Evolutionary conservation across 64 coral and sea anemone genomes (phyloP), one percentile per base, ranked within the genome.

Genomic region (Dendronephthya gigantea): DNA sequence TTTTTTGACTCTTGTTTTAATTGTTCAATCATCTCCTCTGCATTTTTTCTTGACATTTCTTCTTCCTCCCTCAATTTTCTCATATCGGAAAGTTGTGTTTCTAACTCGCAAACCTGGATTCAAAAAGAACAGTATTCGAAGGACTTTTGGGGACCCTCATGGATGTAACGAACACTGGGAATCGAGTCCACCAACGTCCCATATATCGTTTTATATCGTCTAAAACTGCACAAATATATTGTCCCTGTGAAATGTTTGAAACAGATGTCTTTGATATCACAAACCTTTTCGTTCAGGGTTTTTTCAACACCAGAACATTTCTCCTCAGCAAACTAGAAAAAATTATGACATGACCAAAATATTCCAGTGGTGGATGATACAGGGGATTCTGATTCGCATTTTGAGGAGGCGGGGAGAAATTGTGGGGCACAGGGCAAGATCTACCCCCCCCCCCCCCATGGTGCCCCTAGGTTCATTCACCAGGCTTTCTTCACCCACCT

Each of bases 251-350:
- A n/a, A n/a, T n/a, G n/a, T n/a, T n/a, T n/a, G n/a, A n/a, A n/a
- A n/a, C n/a, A n/a, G n/a, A n/a, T n/a, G n/a, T n/a, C n/a, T 45
- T 11, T 4, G 41, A 45, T 45, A 45, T 45, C 35, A 34, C 29
- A n/a, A n/a, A 79, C 72, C 29, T 79, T 79, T 17, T 79, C 72
- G 15, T 34, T 79, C 28, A 79, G 22, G 4, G 72, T 35, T 34
- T 79, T 79, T 35, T 79, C 32, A 79, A 79, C 72, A 33, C 29
- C 72, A 29, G 72, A 79, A 35, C 72, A 79, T 34, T 79, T 79
- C 36, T 79, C 72, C 37, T 79, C 72, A 15, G 72, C 72, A 35
- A 39, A 79, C 72, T 79, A 79, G 10, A 79, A 23, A 62, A 62
- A 62, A 62, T 62, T 45, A 11, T 11, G 41, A 45, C 11, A 45